A percentile compares a stretch with the other conserved stretches of the same genome.
Conservation (phyloP, 2,113 vertebrate species). For the Eptesicus fuscus region DNA sequence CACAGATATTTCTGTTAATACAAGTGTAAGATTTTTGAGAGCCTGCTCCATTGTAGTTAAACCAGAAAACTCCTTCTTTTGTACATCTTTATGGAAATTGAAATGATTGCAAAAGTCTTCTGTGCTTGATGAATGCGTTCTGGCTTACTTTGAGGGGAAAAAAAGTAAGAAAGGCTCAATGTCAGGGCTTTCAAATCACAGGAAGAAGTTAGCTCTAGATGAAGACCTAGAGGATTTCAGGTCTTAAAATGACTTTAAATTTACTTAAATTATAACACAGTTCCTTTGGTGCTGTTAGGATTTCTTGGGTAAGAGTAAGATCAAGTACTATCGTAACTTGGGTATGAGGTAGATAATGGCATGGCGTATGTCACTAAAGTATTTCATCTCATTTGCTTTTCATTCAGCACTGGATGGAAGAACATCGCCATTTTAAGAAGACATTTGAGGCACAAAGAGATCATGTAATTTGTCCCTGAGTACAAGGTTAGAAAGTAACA, state of each 20-base stretch:
- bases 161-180: constrained; percentile 51
- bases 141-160: constrained; percentile 59
- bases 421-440: background rate
- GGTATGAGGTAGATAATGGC: no score
- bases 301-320: background rate
- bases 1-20: constrained; percentile 61
- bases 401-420: background rate
- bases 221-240: constrained; percentile 42
- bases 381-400: background rate
- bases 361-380: accelerated
- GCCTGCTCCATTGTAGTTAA: constrained; percentile 67
- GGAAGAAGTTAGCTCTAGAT: constrained; percentile 67
- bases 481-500: background rate
- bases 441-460: background rate
- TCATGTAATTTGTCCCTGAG: background rate
- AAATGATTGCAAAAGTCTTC: constrained; percentile 73
- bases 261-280: constrained; percentile 57
- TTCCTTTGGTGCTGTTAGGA: background rate
- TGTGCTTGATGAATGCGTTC: constrained; percentile 63
- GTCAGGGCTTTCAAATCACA: constrained; percentile 65
- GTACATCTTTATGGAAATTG: constrained; percentile 66
- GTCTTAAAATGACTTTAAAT: constrained; percentile 62
- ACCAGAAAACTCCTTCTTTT: constrained; percentile 54
- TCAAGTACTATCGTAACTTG: background rate
- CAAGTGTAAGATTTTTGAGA: constrained; percentile 64